A percentile compares a stretch with the other conserved stretches of the same genome.
Conservation (phyloP, 2,797 vertebrate species). For the Gorsachius magnificus region DNA sequence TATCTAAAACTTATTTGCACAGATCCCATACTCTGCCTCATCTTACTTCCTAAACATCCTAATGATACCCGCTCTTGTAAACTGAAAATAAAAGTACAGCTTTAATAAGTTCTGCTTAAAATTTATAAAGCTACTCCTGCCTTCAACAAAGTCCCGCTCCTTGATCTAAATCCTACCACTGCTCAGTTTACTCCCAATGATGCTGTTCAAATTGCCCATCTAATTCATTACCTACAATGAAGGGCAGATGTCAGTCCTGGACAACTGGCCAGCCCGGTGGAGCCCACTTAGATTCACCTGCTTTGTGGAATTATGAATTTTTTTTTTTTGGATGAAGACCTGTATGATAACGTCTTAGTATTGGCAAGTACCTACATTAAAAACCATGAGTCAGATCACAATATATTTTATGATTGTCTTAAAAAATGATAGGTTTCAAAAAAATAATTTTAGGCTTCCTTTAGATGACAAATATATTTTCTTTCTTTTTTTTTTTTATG, state of each 20-base stretch:
- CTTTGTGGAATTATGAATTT: not conserved
- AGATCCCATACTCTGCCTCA: not conserved
- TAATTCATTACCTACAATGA: not conserved
- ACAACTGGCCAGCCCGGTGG: not conserved
- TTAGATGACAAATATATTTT: not conserved
- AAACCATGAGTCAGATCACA: not conserved
- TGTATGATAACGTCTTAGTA: not conserved
- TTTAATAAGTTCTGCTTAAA: not conserved
- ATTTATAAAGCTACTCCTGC: not conserved
- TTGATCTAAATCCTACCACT: not conserved
- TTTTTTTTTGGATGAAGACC: not conserved
- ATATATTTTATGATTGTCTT: not conserved
- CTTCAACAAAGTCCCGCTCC: not conserved
- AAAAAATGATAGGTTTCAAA: not conserved
- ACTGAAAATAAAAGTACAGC: not conserved
- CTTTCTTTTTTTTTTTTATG: not conserved
- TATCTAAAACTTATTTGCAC: not conserved
- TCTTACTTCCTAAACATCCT: not conserved
- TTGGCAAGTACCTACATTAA: not conserved
- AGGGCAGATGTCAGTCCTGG: not conserved
- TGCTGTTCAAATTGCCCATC: not conserved
- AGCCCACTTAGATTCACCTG: not conserved
- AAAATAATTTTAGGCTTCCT: not conserved
- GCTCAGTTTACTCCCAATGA: not conserved
- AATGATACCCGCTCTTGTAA: not conserved